Base-by-base conservation (phyloP, 2,888 invertebrate genomes). In the Carterocephalus palaemon region DNA sequence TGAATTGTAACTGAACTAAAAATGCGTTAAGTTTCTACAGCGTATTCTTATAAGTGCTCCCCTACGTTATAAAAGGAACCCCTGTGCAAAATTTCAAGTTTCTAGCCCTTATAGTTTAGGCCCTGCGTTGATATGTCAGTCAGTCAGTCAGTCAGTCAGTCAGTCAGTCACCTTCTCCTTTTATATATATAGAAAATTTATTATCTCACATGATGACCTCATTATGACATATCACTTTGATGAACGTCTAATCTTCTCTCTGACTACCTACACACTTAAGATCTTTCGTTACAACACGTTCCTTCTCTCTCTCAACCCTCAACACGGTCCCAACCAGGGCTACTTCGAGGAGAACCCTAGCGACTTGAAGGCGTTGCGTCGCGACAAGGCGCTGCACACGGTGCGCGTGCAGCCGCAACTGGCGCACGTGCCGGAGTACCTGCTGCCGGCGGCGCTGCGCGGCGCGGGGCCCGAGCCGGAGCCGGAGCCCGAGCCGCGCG, bases 301-400 rank as follows among this genome's bases (percentile, higher is more conserved):
- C 10, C 17, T 9, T 9, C 4, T 9, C 17, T 10, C 2, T 9
- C 6, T n/a, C 2, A 17, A 17, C 16, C 9, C 3, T 8, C 7
- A n/a, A n/a, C 20, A 2, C 4, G 10, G 2, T 1, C 1, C 10
- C 2, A 50, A 52, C 0, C 72, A 93, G 92, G 92, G 93, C 12
- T 97, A 95, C 79, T 98, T 98, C 72, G 94, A 95, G 66, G 95
- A 97, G 59, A 96, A 98, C 76, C 95, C 97, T 0, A 88, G 91
- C 3, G 98, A 98, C 72, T 75, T 96, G 36, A 92, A 94, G 57
- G 92, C 96, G 0, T 75, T 98, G 31, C 87, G 96, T 3, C 92
- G 97, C 51, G 96, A 96, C 65, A 94, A 93, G 72, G 93, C 95
- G 0, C 75, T 97, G 9, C 95, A 95, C 61, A 94, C 95, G 0